Evolutionary conservation across 2,888 invertebrate species (phyloP).

Genomic region (Phalangium opilio): DNA sequence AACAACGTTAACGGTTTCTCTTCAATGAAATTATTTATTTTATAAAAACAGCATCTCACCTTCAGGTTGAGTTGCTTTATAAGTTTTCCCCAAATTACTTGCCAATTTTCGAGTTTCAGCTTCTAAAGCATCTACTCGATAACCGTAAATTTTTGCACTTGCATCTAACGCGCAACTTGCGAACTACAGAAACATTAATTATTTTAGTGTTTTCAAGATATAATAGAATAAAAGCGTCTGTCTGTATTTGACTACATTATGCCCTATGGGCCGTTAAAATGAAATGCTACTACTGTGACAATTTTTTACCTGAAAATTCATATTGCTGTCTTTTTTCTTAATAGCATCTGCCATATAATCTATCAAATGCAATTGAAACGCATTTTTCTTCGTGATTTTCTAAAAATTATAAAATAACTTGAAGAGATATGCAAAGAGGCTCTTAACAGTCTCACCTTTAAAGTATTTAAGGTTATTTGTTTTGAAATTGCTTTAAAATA

Average conservation of each 20-base stretch:
- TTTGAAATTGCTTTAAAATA: too few relatives aligned
- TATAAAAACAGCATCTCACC: too few relatives aligned
- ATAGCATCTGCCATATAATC: constrained; percentile 66
- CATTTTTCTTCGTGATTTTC: too few relatives aligned
- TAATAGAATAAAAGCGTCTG: too few relatives aligned
- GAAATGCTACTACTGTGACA: too few relatives aligned
- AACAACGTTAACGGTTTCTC: too few relatives aligned
- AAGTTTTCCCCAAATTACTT: constrained; percentile 40
- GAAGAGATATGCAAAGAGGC: neutral
- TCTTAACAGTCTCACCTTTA: neutral
- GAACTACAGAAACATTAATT: constrained; percentile 39
- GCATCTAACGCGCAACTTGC: constrained; percentile 72
- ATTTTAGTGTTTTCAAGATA: neutral
- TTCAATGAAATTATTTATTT: too few relatives aligned
- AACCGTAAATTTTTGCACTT: constrained; percentile 76
- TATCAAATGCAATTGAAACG: constrained; percentile 67
- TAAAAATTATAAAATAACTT: too few relatives aligned
- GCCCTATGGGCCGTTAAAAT: too few relatives aligned
- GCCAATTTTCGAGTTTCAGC: constrained; percentile 62
- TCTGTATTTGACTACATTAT: too few relatives aligned
- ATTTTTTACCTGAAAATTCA: too few relatives aligned
- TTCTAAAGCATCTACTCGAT: constrained; percentile 69
- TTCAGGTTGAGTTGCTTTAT: constrained; percentile 18
- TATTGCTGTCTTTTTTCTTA: constrained; percentile 45
- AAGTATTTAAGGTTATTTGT: too few relatives aligned